Base-by-base conservation (phyloP, 2,888 invertebrate genomes). In the Drosophila paramelanica region DNA sequence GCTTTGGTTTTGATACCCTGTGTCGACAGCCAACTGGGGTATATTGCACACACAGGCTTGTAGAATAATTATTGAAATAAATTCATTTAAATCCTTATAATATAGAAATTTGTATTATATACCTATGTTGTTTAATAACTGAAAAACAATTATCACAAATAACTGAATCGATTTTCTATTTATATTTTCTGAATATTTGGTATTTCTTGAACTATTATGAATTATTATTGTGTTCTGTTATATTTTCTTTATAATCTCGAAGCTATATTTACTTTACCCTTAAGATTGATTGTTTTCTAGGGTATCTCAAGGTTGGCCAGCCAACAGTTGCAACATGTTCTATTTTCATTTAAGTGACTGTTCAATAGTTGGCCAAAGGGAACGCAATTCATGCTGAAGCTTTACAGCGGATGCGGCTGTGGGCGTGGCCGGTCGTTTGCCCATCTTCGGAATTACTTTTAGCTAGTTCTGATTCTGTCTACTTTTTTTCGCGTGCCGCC, bases 1-100 rank as follows among this genome's bases (percentile, higher is more conserved):
- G 64, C 72, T 61, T 62, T 61, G 60, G 39, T 67, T 67, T 58
- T 7, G 10, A 42, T 67, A 56, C 77, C 77, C 77, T 47, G 6
- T 25, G 5, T 1, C 2, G 2, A 8, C 0, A 7, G 11, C 0
- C 13, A n/a, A 1, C 4, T 38, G n/a, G 51, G 55, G 58, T 27
- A 47, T 56, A 17, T 36, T 14, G 13, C 14, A 5, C 20, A 17
- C 25, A 0, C 10, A 5, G 36, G 0, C 8, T 10, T 23, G 6
- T 1, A 14, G 25, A 25, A 25, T 6, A 25, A 5, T 1, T 27
- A 31, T 31, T 31, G 6, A 27, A 31, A 27, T 5, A 27, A 4
- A 31, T 31, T 8, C 7, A 31, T 31, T 31, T 31, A 31, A 31
- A 8, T 31, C 8, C 31, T 7, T 1, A 7, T 27, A 7, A 25